Evolutionary conservation across 2,113 vertebrate genomes (phyloP).

Genomic region (Charadrius vociferus): DNA sequence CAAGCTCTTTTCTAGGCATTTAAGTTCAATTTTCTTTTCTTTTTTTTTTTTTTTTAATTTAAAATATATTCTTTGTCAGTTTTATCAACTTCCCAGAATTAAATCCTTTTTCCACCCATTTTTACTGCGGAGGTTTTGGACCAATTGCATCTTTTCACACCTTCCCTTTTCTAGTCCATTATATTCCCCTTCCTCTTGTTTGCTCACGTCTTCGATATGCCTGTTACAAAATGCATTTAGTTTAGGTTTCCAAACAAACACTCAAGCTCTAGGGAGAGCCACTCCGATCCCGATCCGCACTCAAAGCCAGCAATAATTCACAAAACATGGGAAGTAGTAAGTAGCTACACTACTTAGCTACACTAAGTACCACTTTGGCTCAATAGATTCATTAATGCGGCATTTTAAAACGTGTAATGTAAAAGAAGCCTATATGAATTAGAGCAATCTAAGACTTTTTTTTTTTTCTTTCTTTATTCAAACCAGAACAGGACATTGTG

Average conservation of each 20-base stretch:
- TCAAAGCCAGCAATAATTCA: neutral
- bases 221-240: neutral
- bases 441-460: neutral
- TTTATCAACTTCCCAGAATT: constrained; percentile 30
- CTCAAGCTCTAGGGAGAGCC: neutral
- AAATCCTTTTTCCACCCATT: constrained; percentile 13
- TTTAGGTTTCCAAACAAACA: neutral
- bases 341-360: neutral
- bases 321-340: neutral
- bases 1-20: neutral
- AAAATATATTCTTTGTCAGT: neutral
- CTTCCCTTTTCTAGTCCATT: neutral
- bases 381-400: neutral
- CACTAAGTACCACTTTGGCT: neutral
- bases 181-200: neutral
- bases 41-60: neutral
- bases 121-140: constrained; percentile 40
- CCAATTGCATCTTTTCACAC: neutral
- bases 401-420: neutral
- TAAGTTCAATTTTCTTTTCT: neutral
- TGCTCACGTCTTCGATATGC: accelerated
- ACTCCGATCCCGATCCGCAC: accelerated
- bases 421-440: neutral
- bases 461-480: neutral
- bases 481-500: neutral